Evolutionary conservation across 2,797 vertebrate species (phyloP).

Genomic region (Gymnopithys bicolor): DNA sequence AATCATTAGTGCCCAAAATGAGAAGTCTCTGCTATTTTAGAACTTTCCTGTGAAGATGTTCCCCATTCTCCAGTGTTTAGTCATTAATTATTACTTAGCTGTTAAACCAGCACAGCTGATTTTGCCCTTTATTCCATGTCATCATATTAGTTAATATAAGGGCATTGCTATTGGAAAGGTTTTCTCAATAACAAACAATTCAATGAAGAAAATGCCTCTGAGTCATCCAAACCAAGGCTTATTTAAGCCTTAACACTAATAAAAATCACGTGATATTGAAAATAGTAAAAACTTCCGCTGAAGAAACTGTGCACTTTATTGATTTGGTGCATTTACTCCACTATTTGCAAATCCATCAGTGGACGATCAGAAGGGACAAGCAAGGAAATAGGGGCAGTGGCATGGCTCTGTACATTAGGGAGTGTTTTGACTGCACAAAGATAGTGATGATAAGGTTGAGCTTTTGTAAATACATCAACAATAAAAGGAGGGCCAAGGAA

Average conservation of each 20-base stretch:
- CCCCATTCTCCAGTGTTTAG: neutral
- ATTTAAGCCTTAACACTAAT: neutral
- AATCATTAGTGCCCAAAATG: neutral
- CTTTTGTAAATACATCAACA: neutral
- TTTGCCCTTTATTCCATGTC: neutral
- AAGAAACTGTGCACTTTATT: neutral
- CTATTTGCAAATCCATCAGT: neutral
- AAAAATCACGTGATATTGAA: neutral
- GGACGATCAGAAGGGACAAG: neutral
- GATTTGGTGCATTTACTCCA: neutral
- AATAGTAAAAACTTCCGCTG: neutral
- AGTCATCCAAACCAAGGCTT: neutral
- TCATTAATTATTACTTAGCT: neutral
- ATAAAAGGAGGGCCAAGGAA: neutral
- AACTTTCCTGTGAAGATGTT: neutral
- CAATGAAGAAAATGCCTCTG: neutral
- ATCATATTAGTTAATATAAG: neutral
- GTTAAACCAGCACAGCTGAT: neutral
- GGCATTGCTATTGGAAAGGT: neutral
- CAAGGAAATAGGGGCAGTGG: rapidly evolving
- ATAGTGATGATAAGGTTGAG: neutral
- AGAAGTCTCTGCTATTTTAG: neutral
- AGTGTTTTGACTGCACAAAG: neutral
- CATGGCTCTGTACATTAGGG: neutral
- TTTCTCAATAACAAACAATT: neutral